Conservation (phyloP, 2,113 vertebrate species). For the Okapia johnstoni region DNA sequence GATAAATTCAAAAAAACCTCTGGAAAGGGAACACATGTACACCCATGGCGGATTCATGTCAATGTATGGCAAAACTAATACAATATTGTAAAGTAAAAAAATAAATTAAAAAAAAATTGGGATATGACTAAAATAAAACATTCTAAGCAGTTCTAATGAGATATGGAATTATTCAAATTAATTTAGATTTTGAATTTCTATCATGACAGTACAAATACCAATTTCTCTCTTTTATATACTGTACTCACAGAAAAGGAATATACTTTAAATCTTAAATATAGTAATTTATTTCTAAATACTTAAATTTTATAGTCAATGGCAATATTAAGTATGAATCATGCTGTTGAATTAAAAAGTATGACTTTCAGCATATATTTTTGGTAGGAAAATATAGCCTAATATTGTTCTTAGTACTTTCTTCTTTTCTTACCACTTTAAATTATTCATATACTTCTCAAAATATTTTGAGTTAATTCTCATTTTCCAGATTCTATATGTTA, state of each 20-base stretch:
- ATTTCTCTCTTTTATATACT: background rate
- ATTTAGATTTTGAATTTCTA: background rate
- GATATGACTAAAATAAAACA: background rate
- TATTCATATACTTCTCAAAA: background rate
- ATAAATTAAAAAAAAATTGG: background rate
- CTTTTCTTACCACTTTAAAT: background rate
- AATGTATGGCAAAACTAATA: too few relatives aligned
- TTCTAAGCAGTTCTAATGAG: background rate
- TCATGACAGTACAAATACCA: background rate
- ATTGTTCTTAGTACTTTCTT: slow-evolving; percentile 2
- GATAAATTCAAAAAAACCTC: background rate
- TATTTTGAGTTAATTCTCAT: background rate
- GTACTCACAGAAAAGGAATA: background rate
- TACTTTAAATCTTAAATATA: background rate
- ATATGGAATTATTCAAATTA: background rate
- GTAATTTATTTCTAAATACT: background rate
- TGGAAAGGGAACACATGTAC: too few relatives aligned
- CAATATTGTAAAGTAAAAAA: too few relatives aligned
- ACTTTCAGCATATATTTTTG: background rate
- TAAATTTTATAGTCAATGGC: background rate
- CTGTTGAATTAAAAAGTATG: background rate
- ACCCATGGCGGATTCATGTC: too few relatives aligned
- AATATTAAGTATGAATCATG: background rate
- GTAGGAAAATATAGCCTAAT: background rate
- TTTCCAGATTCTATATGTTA: background rate